Conservation (phyloP, 2,888 invertebrate genomes). For the Callyntrura guangdongensis region DNA sequence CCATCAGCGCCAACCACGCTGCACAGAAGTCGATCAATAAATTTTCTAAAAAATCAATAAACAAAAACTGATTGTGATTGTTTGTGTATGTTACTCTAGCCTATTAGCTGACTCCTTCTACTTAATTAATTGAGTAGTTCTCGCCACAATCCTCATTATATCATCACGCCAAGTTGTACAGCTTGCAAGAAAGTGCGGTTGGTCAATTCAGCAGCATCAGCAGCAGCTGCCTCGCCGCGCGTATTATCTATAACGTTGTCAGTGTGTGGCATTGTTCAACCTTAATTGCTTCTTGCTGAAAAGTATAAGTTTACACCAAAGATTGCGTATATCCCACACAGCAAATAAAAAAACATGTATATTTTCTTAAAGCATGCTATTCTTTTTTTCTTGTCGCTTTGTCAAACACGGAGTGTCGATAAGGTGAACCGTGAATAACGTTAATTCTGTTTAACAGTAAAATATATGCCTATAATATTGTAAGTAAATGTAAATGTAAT, state of each 20-base stretch:
- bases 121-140: constrained; percentile 67
- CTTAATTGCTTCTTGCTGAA: constrained; percentile 38
- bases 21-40: constrained; percentile 41
- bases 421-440: constrained; percentile 32
- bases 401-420: constrained; percentile 43
- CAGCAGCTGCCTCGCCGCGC: background rate
- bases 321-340: background rate
- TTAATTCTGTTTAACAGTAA: background rate
- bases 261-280: constrained; percentile 62
- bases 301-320: constrained; percentile 10
- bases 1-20: background rate
- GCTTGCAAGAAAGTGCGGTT: background rate
- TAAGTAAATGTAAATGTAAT: constrained; percentile 22
- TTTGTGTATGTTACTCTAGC: constrained; percentile 2
- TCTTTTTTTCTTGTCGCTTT: background rate
- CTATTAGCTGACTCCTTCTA: background rate
- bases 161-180: background rate
- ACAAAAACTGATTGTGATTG: background rate
- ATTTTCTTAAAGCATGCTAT: background rate
- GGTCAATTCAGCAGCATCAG: constrained; percentile 4
- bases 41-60: constrained; percentile 1
- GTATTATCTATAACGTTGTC: background rate
- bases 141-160: constrained; percentile 16
- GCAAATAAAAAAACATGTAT: background rate
- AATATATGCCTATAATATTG: background rate